Conservation (phyloP, 2,888 invertebrate genomes). For the Maniola hyperantus region DNA sequence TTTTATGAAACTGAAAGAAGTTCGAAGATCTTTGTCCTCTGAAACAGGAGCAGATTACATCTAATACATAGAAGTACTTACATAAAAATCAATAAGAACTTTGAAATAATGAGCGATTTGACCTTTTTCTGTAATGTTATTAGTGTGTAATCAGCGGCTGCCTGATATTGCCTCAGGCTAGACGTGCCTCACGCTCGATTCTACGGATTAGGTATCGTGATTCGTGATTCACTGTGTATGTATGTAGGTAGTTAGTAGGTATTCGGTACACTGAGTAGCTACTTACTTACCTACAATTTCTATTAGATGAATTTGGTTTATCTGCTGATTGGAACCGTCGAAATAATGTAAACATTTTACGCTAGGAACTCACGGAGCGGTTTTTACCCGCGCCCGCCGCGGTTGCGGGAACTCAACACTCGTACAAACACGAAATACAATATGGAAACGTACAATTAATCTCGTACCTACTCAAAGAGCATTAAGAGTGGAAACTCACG, state of each 20-base stretch:
- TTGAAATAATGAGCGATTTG: background rate
- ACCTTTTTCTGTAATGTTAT: conserved; percentile 1
- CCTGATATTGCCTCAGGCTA: conserved; percentile 15
- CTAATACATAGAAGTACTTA: too few relatives aligned
- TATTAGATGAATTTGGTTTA: conserved; percentile 6
- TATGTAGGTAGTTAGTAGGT: background rate
- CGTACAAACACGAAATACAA: too few relatives aligned
- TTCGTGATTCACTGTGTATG: conserved; percentile 41
- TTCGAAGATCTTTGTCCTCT: background rate
- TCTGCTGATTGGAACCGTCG: background rate
- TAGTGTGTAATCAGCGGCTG: conserved; percentile 6
- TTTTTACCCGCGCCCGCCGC: too few relatives aligned
- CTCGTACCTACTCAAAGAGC: too few relatives aligned
- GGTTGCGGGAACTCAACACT: too few relatives aligned
- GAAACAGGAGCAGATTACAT: background rate
- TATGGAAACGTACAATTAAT: too few relatives aligned
- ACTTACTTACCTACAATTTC: background rate
- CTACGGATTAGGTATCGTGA: conserved; percentile 58
- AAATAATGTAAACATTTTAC: background rate
- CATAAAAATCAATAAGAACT: background rate
- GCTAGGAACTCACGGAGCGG: too few relatives aligned
- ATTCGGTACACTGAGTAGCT: too few relatives aligned
- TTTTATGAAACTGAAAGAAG: background rate
- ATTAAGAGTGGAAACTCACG: too few relatives aligned
- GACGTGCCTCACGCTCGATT: conserved; percentile 65